Conservation (phyloP, 2,888 invertebrate genomes). For the Alviniconcha strummeri region DNA sequence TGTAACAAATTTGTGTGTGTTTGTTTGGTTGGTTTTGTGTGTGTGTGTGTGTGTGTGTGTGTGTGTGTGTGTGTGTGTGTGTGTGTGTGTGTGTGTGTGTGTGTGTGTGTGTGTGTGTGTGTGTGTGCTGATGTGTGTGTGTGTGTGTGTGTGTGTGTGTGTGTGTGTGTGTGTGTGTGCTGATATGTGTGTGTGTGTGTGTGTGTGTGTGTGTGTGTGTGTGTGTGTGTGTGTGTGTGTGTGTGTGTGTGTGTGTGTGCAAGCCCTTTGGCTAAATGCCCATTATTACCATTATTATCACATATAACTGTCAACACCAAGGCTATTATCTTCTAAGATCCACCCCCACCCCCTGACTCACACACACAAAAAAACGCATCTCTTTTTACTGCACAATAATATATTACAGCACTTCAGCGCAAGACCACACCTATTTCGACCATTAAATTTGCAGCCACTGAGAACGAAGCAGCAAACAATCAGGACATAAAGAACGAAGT, state of each 20-base stretch:
- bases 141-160: constrained; percentile 3
- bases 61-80: constrained; percentile 9
- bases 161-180: neutral
- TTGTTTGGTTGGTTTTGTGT: neutral
- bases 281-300: too few relatives aligned
- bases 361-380: too few relatives aligned
- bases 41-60: constrained; percentile 1
- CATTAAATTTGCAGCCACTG: too few relatives aligned
- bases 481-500: too few relatives aligned
- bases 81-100: neutral
- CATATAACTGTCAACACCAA: too few relatives aligned
- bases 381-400: too few relatives aligned
- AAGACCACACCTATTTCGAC: too few relatives aligned
- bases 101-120: neutral
- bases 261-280: too few relatives aligned
- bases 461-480: too few relatives aligned
- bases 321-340: too few relatives aligned
- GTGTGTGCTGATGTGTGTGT: neutral
- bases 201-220: constrained; percentile 8
- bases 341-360: too few relatives aligned
- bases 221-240: neutral
- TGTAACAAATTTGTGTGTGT: neutral
- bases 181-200: neutral
- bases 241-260: neutral
- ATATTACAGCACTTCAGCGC: too few relatives aligned